Base-by-base conservation (phyloP, 30 jellyfish, hydroid and myxozoan species). In the Cassiopea xamachana region DNA sequence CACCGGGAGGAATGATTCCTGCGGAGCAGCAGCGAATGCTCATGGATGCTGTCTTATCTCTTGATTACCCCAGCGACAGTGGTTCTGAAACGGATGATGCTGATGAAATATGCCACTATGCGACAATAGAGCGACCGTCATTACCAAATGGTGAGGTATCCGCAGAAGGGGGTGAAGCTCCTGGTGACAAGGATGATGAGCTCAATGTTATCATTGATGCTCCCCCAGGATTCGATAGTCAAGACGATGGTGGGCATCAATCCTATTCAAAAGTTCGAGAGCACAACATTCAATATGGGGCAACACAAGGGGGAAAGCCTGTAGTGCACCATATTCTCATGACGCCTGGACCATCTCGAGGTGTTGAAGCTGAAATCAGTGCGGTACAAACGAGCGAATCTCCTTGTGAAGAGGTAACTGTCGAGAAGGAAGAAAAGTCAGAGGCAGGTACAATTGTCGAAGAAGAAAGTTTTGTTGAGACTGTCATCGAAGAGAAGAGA, bases 21-120 rank as follows among this genome's bases (percentile, higher is more conserved):
- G 83, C 94, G 51, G 77, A 77, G 50, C 94, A 87, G 76, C 94
- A 87, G 51, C 87, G 94, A 60, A 87, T 87, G 94, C 89, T 87
- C 46, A 76, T 87, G 18, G 94, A 87, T 62, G 86, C 94, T 61
- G 94, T 87, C 7, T 77, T 79, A 1, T 87, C 94, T 43, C 81
- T 87, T 48, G 94, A 87, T 68, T 87, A 87, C 19, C 94, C 94
- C 19, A 87, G 94, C 69, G 94, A 87, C 68, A 87, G 84, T 51
- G 94, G 77, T 6, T 87, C 94, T 1, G 89, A 77, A 15, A 59
- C 87, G 7, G 87, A 74, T 2, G 79, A 77, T 49, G 84, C 43
- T 14, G 94, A 87, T 39, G 94, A 87, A 44, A 67, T 87, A 7
- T 87, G 94, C 51, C 94, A 87, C 51, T 87, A 75, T 47, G 94